A percentile compares a stretch with the other conserved stretches of the same genome.
Evolutionary conservation across 2,113 vertebrate genomes (phyloP).

Genomic region (Tetrax tetrax): DNA sequence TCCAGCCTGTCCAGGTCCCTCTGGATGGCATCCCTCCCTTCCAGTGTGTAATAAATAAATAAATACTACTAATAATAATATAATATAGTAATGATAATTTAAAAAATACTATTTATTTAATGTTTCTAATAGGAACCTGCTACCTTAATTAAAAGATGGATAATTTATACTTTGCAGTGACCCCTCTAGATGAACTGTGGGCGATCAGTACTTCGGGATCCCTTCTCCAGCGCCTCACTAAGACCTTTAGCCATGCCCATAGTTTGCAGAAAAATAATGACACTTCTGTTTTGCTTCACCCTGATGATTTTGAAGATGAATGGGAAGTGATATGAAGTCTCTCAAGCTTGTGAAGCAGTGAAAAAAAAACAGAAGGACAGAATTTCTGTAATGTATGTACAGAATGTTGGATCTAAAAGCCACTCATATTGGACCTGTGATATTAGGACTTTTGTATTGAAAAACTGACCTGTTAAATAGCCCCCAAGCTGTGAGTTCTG

Average conservation of each 20-base stretch:
- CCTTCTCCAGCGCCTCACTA: conserved; percentile 90
- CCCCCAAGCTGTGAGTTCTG: conserved; percentile 38
- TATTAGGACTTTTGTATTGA: conserved; percentile 37
- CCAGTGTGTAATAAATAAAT: too few species aligned
- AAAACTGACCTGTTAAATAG: background rate
- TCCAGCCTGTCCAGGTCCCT: too few species aligned
- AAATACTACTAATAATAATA: too few species aligned
- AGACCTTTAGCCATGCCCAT: conserved; percentile 84
- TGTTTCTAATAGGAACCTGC: background rate
- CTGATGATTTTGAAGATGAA: conserved; percentile 91
- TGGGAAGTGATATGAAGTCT: conserved; percentile 93
- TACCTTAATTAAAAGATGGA: conserved; percentile 10
- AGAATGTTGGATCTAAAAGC: conserved; percentile 33
- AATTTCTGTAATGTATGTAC: background rate
- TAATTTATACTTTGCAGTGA: conserved; percentile 78
- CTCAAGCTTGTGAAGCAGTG: background rate
- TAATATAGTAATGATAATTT: too few species aligned
- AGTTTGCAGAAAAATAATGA: conserved; percentile 65
- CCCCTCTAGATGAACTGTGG: conserved; percentile 91
- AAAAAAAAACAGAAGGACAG: background rate
- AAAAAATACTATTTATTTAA: background rate
- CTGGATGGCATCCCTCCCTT: too few species aligned
- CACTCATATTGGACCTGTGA: background rate
- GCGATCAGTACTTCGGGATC: conserved; percentile 82
- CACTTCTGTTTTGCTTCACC: conserved; percentile 57